Evolutionary conservation across 2,797 vertebrate species (phyloP), one percentile per base, ranked within the genome.

Genomic region (Lutra lutra): DNA sequence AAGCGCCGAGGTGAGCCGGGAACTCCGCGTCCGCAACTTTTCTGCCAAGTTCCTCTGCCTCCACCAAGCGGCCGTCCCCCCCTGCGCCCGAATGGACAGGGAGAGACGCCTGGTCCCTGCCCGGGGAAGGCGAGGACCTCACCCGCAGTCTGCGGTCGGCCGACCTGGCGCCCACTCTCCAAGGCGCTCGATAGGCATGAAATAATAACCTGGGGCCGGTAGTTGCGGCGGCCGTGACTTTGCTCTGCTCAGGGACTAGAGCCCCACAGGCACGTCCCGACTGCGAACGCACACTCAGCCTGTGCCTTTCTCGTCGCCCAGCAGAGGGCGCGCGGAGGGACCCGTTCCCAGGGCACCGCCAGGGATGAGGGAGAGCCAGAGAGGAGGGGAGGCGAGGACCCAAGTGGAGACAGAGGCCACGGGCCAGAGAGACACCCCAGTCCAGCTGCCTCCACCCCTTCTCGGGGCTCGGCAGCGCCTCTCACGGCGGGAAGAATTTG

Each of bases 311-410:
- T n/a, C 25, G n/a, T 75, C 7, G 38, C 29, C 97, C 95, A 96
- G 92, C 96, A 98, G 96, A 89, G 95, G 95, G 98, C 97, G 96
- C 94, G 68, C 77, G n/a, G 56, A 56, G 51, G 46, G 38, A 70
- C 48, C 32, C 6, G 35, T 35, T 73, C 51, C 29, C 48, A 5
- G 10, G 0, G 7, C 60, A 60, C 54, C 14, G 2, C 32, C 78
- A 20, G 48, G 25, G 40, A 46, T 15, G 0, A 4, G 32, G 70
- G 87, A 11, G 86, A 12, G 15, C 60, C 8, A 46, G 66, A 58
- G 62, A 32, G 27, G 1, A 21, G 32, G 18, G 29, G 3, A 18
- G 25, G 80, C 2, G 38, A 66, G 86, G 32, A 85, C 72, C 79
- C 43, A 18, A 14, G 66, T 14, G 86, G 73, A 46, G 43, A 73